Base-by-base conservation (phyloP, 1,140 invertebrate genomes). In the Drosophila serrata region DNA sequence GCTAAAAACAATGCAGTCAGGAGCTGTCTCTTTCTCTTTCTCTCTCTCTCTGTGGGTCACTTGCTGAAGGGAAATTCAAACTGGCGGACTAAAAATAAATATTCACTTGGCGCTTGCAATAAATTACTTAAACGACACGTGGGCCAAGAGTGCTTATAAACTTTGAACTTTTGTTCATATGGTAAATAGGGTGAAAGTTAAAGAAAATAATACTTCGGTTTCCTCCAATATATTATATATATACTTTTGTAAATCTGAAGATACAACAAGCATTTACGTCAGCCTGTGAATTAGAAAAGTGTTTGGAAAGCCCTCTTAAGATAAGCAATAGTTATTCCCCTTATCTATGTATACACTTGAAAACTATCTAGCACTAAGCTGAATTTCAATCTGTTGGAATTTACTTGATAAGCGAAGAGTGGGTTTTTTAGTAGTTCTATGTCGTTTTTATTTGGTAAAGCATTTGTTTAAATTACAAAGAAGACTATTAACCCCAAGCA, bases 81-180 rank as follows among this genome's bases (percentile, higher is more conserved):
- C 58, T 43, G 33, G 22, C 33, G 15, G 27, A 27, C 61, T 84
- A 72, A 63, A 84, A 73, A 84, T 79, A 82, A 17, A 33, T 22
- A 29, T 45, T 45, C 45, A 58, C 53, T 80, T 35, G 61, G n/a
- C 60, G 46, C 72, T n/a, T 39, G 49, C 61, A 65, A 42, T 56
- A 69, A 69, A 82, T 51, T 60, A 68, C 72, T 48, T 24, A 80
- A 68, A 76, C 81, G 81, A 59, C 76, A 49, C 45, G 81, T 72
- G 57, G 35, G 45, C 33, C 15, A 24, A 24, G 24, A 31, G 42
- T 17, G 63, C 17, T 13, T 6, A 5, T 31, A 45, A 37, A 27
- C 13, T n/a, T 31, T 57, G 22, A 61, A 35, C 19, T 37, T 24
- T 45, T 24, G 24, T 11, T 15, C 4, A 35, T 9, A 8, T 31